Evolutionary conservation across 2,797 vertebrate genomes (phyloP), one percentile per base, ranked within the genome.

Genomic region (Enteromius argenteus): DNA sequence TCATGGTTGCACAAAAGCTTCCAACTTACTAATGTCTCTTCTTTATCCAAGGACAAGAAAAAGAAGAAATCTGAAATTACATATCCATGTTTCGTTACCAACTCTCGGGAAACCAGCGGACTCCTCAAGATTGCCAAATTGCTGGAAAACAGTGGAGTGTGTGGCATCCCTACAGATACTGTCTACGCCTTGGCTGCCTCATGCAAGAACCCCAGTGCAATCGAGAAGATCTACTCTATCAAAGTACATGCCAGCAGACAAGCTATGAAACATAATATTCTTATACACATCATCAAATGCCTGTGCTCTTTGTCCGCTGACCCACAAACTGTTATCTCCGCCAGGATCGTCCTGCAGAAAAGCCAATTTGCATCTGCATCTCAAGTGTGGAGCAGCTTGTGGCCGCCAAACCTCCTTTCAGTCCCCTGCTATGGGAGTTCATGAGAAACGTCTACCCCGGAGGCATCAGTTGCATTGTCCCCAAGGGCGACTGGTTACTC

Each of bases 361-460:
- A 98, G 81, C 97, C 96, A 49, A 94, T 98, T 87, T 97, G 96
- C 89, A 96, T 98, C 89, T 97, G 97, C 71, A 97, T 98, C 85
- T 97, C 97, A 30, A 96, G 92, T 80, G 90, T 98, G 85, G 96
- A 97, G 51, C 97, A 98, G 92, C 19, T 97, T 86, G 90, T 95
- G 83, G 93, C 92, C 7, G 92, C 95, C n/a, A 92, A 93, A 86
- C 96, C 97, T 3, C 97, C 97, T 17, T 97, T 98, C 92, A 97
- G 96, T 88, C 95, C 96, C 0, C 86, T 98, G 79, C 95, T 98
- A 21, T 97, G 97, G 97, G 96, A 96, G 83, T 97, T 98, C 76
- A 97, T 97, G 97, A 96, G 94, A 73, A 96, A 94, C 0, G 97
- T 98, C 44, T 97, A 98, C 87, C 97, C 97, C 0, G 97, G 97